Conservation (phyloP, 2,888 invertebrate genomes). For the Iphiclides podalirius region DNA sequence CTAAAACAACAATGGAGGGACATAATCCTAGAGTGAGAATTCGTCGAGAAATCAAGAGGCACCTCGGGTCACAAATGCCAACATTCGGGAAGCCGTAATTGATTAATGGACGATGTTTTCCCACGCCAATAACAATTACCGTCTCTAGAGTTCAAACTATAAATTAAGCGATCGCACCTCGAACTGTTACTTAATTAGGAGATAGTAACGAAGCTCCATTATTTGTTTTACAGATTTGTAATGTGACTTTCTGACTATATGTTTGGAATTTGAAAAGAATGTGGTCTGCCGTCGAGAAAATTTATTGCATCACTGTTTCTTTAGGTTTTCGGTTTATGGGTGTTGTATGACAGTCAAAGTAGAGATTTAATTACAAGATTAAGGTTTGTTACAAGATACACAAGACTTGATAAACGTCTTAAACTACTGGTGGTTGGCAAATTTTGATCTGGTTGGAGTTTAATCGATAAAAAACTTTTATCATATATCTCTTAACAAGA, state of each 20-base stretch:
- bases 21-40: constrained; percentile 2
- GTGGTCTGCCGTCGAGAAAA: neutral
- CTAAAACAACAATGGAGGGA: constrained; percentile 13
- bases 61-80: constrained; percentile 16
- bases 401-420: too few relatives aligned
- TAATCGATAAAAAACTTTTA: too few relatives aligned
- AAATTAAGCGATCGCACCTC: constrained; percentile 4
- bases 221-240: too few relatives aligned
- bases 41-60: constrained; percentile 11
- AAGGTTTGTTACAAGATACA: too few relatives aligned
- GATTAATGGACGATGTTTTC: constrained; percentile 16
- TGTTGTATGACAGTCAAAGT: too few relatives aligned
- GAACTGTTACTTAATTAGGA: constrained; percentile 12
- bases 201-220: constrained; percentile 10
- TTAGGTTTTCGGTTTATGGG: too few relatives aligned
- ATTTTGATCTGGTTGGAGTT: too few relatives aligned
- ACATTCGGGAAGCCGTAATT: constrained; percentile 4
- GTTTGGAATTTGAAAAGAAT: neutral
- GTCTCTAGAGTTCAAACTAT: constrained; percentile 6
- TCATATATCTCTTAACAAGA: too few relatives aligned
- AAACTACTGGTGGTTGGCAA: too few relatives aligned
- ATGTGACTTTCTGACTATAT: too few relatives aligned
- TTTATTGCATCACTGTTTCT: too few relatives aligned
- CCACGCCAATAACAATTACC: constrained; percentile 8
- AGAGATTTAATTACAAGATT: too few relatives aligned